Percentiles rank a stretch among this genome's conserved stretches.
Evolutionary conservation across 2,888 invertebrate genomes (phyloP).

Genomic region (Parapristionchus giblindavisi): DNA sequence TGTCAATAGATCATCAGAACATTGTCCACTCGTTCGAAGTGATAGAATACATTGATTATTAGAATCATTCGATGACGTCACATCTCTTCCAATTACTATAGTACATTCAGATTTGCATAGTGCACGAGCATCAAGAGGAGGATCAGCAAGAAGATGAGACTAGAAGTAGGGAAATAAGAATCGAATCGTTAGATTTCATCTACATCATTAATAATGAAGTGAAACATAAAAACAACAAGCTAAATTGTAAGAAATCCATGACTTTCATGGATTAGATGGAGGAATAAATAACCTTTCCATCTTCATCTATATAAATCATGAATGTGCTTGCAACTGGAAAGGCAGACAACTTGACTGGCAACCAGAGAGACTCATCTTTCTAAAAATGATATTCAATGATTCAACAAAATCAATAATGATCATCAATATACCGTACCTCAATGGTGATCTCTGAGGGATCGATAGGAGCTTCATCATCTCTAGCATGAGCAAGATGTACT

Average conservation of each 20-base stretch:
- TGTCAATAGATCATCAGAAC: constrained; percentile 17
- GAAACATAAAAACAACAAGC: background rate
- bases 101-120: constrained; percentile 29
- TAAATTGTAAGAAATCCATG: background rate
- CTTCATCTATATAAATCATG: constrained; percentile 17
- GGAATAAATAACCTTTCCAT: constrained; percentile 9
- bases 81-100: constrained; percentile 23
- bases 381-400: background rate
- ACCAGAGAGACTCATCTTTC: constrained; percentile 10
- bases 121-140: constrained; percentile 20
- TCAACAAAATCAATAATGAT: background rate
- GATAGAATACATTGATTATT: constrained; percentile 22
- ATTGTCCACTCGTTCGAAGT: constrained; percentile 10
- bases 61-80: background rate
- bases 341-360: background rate
- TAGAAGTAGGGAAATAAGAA: constrained; percentile 1
- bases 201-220: background rate
- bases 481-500: background rate
- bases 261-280: background rate
- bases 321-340: constrained; percentile 35
- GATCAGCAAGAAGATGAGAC: constrained; percentile 31
- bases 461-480: constrained; percentile 36
- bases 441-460: constrained; percentile 14
- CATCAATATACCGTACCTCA: constrained; percentile 19
- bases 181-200: background rate